These are phyloP conservation scores for Horisme vitalbata DNA, from an alignment of 2,888 invertebrate genomes.

Conservation along the genomic window DNA sequence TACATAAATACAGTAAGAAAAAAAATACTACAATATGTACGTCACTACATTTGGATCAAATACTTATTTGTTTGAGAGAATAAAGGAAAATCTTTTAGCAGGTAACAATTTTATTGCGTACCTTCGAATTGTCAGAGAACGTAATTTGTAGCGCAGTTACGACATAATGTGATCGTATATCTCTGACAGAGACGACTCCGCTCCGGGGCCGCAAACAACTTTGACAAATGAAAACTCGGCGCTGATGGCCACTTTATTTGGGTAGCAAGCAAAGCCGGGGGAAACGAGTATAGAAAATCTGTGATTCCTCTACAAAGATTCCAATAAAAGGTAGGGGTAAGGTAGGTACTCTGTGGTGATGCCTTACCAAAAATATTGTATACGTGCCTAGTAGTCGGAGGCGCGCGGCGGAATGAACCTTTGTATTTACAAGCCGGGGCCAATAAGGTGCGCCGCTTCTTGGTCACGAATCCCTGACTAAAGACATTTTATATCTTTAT, in stretches of 20 bases:
- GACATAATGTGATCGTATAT: constrained; percentile 17
- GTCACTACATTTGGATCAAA: too few species aligned
- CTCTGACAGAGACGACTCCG: constrained; percentile 16
- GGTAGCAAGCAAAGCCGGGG: too few species aligned
- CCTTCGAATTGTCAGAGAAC: constrained; percentile 11
- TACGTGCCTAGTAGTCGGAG: constrained; percentile 21
- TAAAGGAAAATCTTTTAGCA: too few species aligned
- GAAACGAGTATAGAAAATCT: too few species aligned
- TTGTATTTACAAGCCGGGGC: constrained; percentile 22
- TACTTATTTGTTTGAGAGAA: too few species aligned
- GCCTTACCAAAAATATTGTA: constrained; percentile 23
- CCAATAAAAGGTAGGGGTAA: not conserved
- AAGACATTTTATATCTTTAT: constrained; percentile 13
- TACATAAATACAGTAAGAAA: too few species aligned
- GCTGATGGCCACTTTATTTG: too few species aligned
- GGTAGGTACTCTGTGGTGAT: not conserved
- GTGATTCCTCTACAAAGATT: too few species aligned
- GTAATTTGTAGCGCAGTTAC: constrained; percentile 17
- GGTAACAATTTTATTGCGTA: constrained; percentile 10
- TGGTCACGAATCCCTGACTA: constrained; percentile 16
- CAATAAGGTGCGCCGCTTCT: constrained; percentile 21
- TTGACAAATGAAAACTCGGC: constrained; percentile 13
- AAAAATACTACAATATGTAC: too few species aligned
- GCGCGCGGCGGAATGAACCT: constrained; percentile 20
- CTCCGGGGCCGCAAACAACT: constrained; percentile 6